These are phyloP conservation scores for Limnothrissa miodon DNA, from an alignment of 2,113 vertebrate species.

Conservation along the genomic window DNA sequence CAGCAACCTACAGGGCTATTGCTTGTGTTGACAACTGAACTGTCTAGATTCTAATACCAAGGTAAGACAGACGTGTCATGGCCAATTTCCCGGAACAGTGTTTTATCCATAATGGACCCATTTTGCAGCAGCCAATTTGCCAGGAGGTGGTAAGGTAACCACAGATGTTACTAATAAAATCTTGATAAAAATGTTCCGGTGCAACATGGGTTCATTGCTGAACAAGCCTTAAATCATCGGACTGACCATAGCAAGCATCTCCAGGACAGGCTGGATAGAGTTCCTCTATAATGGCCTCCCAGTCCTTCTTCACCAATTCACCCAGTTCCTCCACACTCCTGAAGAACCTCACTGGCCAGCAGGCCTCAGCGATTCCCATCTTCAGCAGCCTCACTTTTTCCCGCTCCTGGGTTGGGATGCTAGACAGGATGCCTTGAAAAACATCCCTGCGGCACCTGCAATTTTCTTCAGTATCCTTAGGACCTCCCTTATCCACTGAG, in stretches of 20 bases:
- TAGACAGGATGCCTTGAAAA: background rate
- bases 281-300: constrained; percentile 49
- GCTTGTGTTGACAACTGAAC: constrained; percentile 23
- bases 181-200: too few relatives aligned
- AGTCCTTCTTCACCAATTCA: constrained; percentile 55
- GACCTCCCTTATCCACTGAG: background rate
- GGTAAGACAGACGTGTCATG: constrained; percentile 27
- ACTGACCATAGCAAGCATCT: background rate
- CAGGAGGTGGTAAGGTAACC: too few relatives aligned
- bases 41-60: constrained; percentile 38
- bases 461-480: background rate
- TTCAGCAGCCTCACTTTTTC: constrained; percentile 31
- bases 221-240: too few relatives aligned
- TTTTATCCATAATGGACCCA: too few relatives aligned
- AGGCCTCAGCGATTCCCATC: constrained; percentile 48
- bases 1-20: background rate
- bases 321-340: constrained; percentile 43
- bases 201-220: too few relatives aligned
- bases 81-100: background rate
- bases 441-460: background rate
- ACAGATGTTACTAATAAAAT: too few relatives aligned
- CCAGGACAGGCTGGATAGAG: constrained; percentile 34
- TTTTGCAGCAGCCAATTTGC: too few relatives aligned
- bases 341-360: constrained; percentile 48
- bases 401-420: background rate